Base-by-base conservation (phyloP, 1,140 invertebrate genomes). In the Drosophila triauraria region DNA sequence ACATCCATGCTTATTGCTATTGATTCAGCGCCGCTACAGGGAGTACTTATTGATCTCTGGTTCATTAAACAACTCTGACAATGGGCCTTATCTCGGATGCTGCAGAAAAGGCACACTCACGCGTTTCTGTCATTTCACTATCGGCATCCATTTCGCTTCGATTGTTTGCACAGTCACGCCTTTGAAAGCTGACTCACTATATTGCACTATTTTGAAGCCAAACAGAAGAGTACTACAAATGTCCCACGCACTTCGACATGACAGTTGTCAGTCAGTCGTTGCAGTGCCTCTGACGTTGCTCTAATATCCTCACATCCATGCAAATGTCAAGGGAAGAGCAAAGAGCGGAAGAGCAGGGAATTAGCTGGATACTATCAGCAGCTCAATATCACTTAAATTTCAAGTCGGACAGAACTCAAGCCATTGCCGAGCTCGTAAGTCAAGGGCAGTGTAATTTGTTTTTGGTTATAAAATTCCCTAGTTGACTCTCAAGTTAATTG, bases 1-100 rank as follows among this genome's bases (percentile, higher is more conserved):
- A 59, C 23, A 38, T 44, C 1, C 32, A 27, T n/a, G 9, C 40
- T 63, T 40, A 44, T 32, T 35, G 60, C 25, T 60, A 17, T 59
- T 50, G 35, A n/a, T 23, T 43, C 10, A 35, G 12, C 35, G 35
- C 35, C 20, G 35, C 42, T 17, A 43, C 17, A 0, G 25, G 35
- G 17, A 51, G 38, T 30, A 12, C 10, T 63, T 67, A 70, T 70
- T 43, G 67, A 67, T 48, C 62, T 68, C 40, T 27, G 23, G 25
- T 10, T 69, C 61, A 64, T 51, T 65, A 30, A 48, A 48, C 8
- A 30, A 12, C 32, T 30, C n/a, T 48, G 27, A 35, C 56, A 46
- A 25, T 61, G 56, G 42, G 20, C 12, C 17, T n/a, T 35, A 70
- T 70, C 38, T 23, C 13, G 23, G 8, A 63, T 44, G 47, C 30